Evolutionary conservation across 2,113 vertebrate genomes (phyloP).

Genomic region (Daboia siamensis): DNA sequence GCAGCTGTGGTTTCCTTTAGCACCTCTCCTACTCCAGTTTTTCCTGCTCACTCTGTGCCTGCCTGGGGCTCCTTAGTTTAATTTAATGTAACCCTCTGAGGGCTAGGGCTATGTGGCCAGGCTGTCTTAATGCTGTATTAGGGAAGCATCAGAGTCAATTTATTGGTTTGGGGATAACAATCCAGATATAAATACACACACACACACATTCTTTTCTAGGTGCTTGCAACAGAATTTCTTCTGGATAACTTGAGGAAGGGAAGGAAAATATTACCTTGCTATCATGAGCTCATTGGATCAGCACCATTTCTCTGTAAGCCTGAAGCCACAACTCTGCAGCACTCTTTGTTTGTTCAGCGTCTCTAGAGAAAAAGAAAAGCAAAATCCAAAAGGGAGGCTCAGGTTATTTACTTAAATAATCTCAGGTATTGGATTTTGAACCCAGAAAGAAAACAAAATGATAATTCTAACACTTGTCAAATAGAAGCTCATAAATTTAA

Average conservation of each 20-base stretch:
- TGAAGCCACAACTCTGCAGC: background rate
- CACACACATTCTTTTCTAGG: background rate
- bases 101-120: background rate
- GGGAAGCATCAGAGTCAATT: background rate
- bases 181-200: background rate
- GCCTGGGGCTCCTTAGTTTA: background rate
- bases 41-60: background rate
- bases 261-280: background rate
- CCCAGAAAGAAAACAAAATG: background rate
- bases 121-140: background rate
- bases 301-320: background rate
- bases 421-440: background rate
- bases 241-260: background rate
- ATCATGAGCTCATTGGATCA: background rate
- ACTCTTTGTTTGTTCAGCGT: background rate
- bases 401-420: background rate
- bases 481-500: background rate
- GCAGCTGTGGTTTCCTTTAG: background rate
- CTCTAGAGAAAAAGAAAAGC: background rate
- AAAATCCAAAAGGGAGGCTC: background rate
- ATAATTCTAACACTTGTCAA: background rate
- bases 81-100: background rate
- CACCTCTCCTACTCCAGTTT: background rate
- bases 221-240: background rate
- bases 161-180: background rate